Evolutionary conservation across 2,797 vertebrate genomes (phyloP), one percentile per base, ranked within the genome.

Genomic region (Merluccius polli): DNA sequence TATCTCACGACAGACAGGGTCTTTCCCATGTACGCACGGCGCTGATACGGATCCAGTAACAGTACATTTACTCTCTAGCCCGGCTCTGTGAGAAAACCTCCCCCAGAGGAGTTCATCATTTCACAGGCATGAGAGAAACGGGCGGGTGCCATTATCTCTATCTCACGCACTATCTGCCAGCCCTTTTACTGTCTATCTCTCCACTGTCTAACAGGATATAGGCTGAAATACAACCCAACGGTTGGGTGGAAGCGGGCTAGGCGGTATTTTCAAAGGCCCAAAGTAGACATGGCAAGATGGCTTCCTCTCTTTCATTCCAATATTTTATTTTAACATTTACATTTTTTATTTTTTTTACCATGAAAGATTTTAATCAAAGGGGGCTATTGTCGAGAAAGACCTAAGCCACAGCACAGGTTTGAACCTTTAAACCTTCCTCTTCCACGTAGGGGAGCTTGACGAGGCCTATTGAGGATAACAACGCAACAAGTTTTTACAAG

Each of bases 21-120:
- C 69, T 77, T 90, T 89, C 86, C 87, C 84, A 87, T 83, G 82
- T 83, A 80, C 24, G n/a, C n/a, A n/a, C 74, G 73, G 77, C 82
- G 79, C 32, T 79, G 74, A 77, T 85, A 72, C 73, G 85, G 85
- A 88, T 75, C 76, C 73, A 79, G 71, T 82, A 74, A 83, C 75
- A 78, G 76, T 73, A 77, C 76, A 82, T 77, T 77, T 80, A 82
- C 69, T 73, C 69, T 83, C 81, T 77, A 69, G 0, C 0, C 38
- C 48, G 33, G 35, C 71, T 75, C 31, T 75, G 27, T 9, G 67
- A 75, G 76, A 83, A 32, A 89, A 85, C 72, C 73, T 87, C 81
- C 73, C 87, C 88, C 81, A 76, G 65, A 84, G 81, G 83, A 87
- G 65, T 79, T 73, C 77, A 79, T 89, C 79, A 81, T 89, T 87